phyloP scores from a whole-genome alignment of 2,113 vertebrate genomes.

The Hirundichthys speculiger region DNA sequence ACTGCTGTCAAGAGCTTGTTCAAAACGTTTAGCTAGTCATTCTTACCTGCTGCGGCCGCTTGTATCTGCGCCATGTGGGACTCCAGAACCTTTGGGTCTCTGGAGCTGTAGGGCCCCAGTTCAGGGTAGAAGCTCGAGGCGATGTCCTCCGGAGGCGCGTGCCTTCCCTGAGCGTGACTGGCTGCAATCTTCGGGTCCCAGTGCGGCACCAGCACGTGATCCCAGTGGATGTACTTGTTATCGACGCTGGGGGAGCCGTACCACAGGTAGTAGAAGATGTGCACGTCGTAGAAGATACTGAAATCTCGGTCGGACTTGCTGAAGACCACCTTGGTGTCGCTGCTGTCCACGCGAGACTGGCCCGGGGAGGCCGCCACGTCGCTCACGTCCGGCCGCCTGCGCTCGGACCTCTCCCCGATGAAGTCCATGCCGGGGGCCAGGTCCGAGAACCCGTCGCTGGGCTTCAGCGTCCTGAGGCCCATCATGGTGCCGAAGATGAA shows the following conservation, averaged over 20 bases:
- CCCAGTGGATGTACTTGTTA: conserved; percentile 87
- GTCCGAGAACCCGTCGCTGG: conserved; percentile 86
- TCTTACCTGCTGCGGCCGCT: conserved; percentile 86
- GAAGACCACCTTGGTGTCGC: conserved; percentile 82
- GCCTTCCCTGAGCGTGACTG: conserved; percentile 88
- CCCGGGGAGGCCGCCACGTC: conserved; percentile 62
- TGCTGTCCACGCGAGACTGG: conserved; percentile 66
- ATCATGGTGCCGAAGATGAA: conserved; percentile 92
- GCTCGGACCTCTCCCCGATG: conserved; percentile 68
- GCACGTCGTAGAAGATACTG: conserved; percentile 86
- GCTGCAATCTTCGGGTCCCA: conserved; percentile 93
- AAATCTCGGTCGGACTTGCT: conserved; percentile 76
- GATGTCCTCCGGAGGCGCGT: conserved; percentile 86
- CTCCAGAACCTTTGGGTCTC: conserved; percentile 85
- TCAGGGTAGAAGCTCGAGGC: conserved; percentile 90
- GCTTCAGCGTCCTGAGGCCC: conserved; percentile 88
- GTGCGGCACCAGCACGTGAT: conserved; percentile 90
- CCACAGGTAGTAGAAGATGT: conserved; percentile 93
- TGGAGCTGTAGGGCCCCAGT: conserved; percentile 90
- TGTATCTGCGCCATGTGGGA: conserved; percentile 87
- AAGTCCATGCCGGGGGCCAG: conserved; percentile 83
- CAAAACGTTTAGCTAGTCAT: background rate
- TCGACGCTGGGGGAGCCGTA: conserved; percentile 85
- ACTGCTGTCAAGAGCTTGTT: background rate
- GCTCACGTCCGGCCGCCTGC: conserved; percentile 60